Evolutionary conservation across 2,113 vertebrate genomes (phyloP).

Genomic region (Regulus satrapa): DNA sequence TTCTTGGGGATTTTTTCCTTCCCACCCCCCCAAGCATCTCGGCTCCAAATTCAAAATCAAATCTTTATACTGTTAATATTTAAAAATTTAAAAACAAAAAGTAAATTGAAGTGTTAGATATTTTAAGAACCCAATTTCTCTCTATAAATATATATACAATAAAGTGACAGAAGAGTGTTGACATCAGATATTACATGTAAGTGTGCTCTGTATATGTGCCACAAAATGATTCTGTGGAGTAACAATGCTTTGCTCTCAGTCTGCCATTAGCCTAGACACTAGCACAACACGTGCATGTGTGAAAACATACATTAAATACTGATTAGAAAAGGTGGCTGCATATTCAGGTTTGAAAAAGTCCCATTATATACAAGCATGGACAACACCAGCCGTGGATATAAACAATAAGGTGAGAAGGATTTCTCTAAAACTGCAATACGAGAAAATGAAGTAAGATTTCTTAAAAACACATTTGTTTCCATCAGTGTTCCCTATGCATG

Average conservation of each 20-base stretch:
- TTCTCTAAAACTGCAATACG: background rate
- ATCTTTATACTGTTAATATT: background rate
- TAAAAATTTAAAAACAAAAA: background rate
- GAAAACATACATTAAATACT: background rate
- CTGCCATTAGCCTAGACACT: background rate
- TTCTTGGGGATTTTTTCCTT: background rate
- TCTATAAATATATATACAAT: background rate
- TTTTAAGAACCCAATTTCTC: background rate
- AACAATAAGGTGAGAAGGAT: background rate
- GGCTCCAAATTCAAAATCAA: background rate
- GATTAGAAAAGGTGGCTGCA: background rate
- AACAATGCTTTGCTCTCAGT: background rate
- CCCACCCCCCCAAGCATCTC: background rate
- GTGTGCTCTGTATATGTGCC: background rate
- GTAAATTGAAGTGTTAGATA: background rate
- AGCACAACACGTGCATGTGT: background rate
- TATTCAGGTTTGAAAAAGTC: background rate
- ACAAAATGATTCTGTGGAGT: constrained; percentile 1
- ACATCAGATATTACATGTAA: background rate
- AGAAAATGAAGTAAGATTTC: background rate
- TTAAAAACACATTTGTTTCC: background rate
- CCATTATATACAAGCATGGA: background rate
- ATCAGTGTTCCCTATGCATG: background rate
- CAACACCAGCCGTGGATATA: background rate
- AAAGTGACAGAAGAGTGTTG: constrained; percentile 58